phyloP scores from a whole-genome alignment of 2,888 invertebrate species.

The Diabrotica balteata region DNA sequence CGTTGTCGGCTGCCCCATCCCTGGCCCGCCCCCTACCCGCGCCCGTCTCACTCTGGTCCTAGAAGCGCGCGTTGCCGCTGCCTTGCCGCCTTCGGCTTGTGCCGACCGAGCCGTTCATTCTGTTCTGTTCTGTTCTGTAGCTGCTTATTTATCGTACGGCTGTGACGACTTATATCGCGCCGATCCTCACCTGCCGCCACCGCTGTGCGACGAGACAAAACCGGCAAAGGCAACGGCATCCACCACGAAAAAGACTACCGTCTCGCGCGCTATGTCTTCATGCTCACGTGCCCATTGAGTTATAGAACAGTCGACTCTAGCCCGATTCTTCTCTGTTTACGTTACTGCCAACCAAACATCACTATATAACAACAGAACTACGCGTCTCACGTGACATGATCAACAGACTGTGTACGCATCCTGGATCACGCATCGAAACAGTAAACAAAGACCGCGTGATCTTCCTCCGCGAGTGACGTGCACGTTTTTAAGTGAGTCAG shows the following conservation, averaged over 20 bases:
- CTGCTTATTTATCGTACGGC: slow-evolving; percentile 61
- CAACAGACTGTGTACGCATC: slow-evolving; percentile 57
- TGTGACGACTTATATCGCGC: slow-evolving; percentile 58
- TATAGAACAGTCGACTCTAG: slow-evolving; percentile 16
- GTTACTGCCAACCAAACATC: slow-evolving; percentile 22
- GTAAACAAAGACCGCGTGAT: slow-evolving; percentile 42
- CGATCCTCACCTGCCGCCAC: slow-evolving; percentile 41
- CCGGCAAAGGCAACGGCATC: slow-evolving; percentile 18
- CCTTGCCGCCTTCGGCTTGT: slow-evolving; percentile 58
- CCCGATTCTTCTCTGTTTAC: slow-evolving; percentile 23
- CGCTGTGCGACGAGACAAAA: slow-evolving; percentile 29
- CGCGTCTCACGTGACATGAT: slow-evolving; percentile 57
- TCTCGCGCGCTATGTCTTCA: slow-evolving; percentile 33
- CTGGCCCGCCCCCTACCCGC: slow-evolving; percentile 48
- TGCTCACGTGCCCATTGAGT: slow-evolving; percentile 26
- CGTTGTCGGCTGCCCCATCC: slow-evolving; percentile 32
- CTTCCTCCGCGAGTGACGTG: slow-evolving; percentile 44
- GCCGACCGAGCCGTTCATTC: slow-evolving; percentile 53
- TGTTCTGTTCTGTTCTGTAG: slow-evolving; percentile 57
- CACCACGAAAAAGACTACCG: slow-evolving; percentile 22
- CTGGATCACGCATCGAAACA: slow-evolving; percentile 48
- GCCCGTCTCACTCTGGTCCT: slow-evolving; percentile 53
- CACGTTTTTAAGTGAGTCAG: slow-evolving; percentile 18
- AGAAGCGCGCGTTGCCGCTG: slow-evolving; percentile 60
- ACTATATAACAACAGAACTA: slow-evolving; percentile 30